Conservation (phyloP, 2,113 vertebrate species). For the Patagioenas fasciata region DNA sequence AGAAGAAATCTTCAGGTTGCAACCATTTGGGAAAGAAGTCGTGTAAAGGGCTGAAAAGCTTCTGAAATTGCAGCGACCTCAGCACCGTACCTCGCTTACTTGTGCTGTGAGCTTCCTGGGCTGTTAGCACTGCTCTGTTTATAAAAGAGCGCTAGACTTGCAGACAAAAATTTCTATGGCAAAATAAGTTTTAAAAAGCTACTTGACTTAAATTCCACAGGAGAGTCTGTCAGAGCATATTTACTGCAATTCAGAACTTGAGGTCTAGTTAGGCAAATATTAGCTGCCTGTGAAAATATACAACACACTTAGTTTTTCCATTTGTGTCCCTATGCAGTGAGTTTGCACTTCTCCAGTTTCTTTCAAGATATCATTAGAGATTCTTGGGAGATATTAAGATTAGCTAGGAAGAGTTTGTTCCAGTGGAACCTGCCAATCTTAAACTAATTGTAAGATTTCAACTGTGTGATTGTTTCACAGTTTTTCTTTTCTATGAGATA, state of each 20-base stretch:
- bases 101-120: conserved; percentile 8
- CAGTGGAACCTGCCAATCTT: conserved; percentile 52
- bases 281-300: conserved; percentile 38
- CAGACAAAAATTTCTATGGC: conserved; percentile 17
- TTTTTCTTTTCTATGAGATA: conserved; percentile 9
- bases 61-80: conserved; percentile 12
- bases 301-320: conserved; percentile 31
- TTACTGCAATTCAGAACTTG: conserved; percentile 26
- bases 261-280: conserved; percentile 49
- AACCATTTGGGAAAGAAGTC: conserved; percentile 1
- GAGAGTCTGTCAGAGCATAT: conserved; percentile 25
- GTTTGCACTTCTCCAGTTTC: conserved; percentile 67
- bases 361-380: conserved; percentile 51
- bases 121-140: conserved; percentile 16
- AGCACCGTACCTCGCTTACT: not conserved
- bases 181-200: conserved; percentile 38
- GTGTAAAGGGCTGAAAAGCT: not conserved
- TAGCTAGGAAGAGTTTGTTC: conserved; percentile 52
- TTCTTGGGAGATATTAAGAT: conserved; percentile 52
- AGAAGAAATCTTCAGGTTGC: conserved; percentile 2
- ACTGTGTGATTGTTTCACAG: conserved; percentile 36
- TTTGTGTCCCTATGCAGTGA: conserved; percentile 44
- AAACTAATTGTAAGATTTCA: conserved; percentile 38
- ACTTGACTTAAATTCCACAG: conserved; percentile 13
- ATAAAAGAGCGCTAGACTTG: not conserved